Evolutionary conservation across 2,797 vertebrate species (phyloP).

Genomic region (Neosalanx taihuensis): DNA sequence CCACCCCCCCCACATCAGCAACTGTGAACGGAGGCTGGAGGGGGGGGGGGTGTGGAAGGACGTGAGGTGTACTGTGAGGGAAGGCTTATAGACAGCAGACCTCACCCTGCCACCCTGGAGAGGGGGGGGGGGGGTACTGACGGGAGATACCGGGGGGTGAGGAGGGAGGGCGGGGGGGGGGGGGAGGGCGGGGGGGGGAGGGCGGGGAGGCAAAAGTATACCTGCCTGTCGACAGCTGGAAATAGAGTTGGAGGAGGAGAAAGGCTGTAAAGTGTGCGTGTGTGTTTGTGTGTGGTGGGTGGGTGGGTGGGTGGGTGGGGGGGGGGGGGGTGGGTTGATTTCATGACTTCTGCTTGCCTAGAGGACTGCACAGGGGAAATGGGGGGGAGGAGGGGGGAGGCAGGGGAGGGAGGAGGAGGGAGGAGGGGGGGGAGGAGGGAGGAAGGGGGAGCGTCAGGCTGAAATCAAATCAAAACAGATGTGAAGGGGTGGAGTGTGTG

Average conservation of each 20-base stretch:
- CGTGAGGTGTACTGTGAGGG: too few species aligned
- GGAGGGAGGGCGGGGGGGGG: not conserved
- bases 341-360: conserved; percentile 38
- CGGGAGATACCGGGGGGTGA: not conserved
- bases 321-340: conserved; percentile 23
- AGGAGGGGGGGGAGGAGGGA: conserved; percentile 11
- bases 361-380: conserved; percentile 14
- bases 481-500: too few species aligned
- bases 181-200: not conserved
- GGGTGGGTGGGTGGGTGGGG: not conserved
- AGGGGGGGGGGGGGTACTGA: not conserved
- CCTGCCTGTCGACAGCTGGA: conserved; percentile 9
- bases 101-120: too few species aligned
- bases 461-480: conserved; percentile 63
- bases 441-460: conserved; percentile 26
- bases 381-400: conserved; percentile 10
- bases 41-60: too few species aligned
- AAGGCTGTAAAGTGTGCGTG: not conserved
- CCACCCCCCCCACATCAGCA: conserved; percentile 9
- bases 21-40: too few species aligned
- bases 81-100: too few species aligned
- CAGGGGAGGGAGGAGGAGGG: conserved; percentile 2
- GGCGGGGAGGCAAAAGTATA: conserved; percentile 8
- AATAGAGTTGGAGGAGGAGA: not conserved
- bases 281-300: too few species aligned